Conservation (phyloP, 2,888 invertebrate species). For the Drosophila ochracea region DNA sequence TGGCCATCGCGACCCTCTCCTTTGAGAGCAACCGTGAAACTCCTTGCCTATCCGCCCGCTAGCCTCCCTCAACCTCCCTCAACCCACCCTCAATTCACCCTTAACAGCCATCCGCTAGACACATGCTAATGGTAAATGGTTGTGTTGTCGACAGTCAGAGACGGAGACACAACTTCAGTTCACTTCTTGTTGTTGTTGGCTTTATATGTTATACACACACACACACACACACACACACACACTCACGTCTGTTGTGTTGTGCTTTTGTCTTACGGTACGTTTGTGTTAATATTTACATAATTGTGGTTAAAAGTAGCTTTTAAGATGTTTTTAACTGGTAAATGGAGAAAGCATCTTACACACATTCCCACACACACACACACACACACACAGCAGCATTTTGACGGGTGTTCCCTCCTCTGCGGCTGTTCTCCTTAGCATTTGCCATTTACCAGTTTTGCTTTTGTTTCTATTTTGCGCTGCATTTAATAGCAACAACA, state of each 20-base stretch:
- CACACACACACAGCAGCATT: neutral
- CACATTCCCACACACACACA: conserved; percentile 5
- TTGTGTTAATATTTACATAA: conserved; percentile 81
- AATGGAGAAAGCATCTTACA: conserved; percentile 46
- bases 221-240: conserved; percentile 2
- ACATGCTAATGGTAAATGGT: conserved; percentile 78
- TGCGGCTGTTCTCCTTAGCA: neutral
- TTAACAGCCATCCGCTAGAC: conserved; percentile 41
- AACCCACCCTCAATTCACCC: neutral
- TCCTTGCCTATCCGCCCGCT: neutral
- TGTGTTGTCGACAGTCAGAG: conserved; percentile 70
- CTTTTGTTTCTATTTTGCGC: conserved; percentile 60
- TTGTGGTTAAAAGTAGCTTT: conserved; percentile 81
- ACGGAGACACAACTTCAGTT: conserved; percentile 37
- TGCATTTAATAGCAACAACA: conserved; percentile 67
- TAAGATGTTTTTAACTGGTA: conserved; percentile 80
- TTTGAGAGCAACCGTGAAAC: conserved; percentile 4
- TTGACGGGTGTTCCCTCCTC: neutral
- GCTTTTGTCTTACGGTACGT: conserved; percentile 63
- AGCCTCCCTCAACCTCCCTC: neutral
- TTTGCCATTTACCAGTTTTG: conserved; percentile 44
- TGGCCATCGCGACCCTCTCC: neutral
- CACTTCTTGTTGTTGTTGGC: conserved; percentile 24
- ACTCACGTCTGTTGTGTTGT: conserved; percentile 24
- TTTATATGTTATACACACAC: conserved; percentile 17